Conservation (phyloP, 2,888 invertebrate species). For the Tachina fera region DNA sequence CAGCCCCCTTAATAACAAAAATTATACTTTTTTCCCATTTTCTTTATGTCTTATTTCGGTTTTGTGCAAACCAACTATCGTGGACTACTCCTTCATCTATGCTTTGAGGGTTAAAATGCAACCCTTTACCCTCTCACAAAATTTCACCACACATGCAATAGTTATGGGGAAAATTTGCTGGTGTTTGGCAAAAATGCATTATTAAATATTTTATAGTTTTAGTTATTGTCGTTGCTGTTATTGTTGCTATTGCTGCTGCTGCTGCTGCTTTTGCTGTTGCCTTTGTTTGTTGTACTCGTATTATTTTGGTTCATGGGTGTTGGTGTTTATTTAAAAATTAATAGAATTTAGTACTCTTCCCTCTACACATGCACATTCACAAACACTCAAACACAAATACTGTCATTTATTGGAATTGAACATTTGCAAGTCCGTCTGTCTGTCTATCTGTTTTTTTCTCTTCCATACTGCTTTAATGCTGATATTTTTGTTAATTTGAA, state of each 20-base stretch:
- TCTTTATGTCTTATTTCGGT: conserved; percentile 47
- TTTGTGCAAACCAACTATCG: conserved; percentile 26
- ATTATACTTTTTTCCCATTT: conserved; percentile 31
- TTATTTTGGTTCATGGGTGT: conserved; percentile 61
- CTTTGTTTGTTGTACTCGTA: conserved; percentile 15
- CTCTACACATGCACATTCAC: conserved; percentile 43
- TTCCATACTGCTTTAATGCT: conserved; percentile 36
- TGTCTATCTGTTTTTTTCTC: not conserved
- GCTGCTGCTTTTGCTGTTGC: conserved; percentile 17
- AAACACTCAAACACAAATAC: not conserved
- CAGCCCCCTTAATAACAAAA: conserved; percentile 34
- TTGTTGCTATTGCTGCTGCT: conserved; percentile 29
- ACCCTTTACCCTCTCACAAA: conserved; percentile 1
- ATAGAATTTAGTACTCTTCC: conserved; percentile 77
- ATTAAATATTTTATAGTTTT: conserved; percentile 65
- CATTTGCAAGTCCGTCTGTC: conserved; percentile 27
- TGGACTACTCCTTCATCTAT: conserved; percentile 6
- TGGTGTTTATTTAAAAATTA: conserved; percentile 79
- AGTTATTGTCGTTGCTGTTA: conserved; percentile 25
- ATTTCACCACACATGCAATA: conserved; percentile 16
- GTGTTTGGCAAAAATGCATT: conserved; percentile 71
- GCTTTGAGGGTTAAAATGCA: conserved; percentile 26
- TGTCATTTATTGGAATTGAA: conserved; percentile 49
- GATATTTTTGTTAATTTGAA: conserved; percentile 78
- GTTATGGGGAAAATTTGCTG: conserved; percentile 54